phyloP scores from a whole-genome alignment of 2,888 invertebrate genomes.

The Lepidocyrtinus sp. region DNA sequence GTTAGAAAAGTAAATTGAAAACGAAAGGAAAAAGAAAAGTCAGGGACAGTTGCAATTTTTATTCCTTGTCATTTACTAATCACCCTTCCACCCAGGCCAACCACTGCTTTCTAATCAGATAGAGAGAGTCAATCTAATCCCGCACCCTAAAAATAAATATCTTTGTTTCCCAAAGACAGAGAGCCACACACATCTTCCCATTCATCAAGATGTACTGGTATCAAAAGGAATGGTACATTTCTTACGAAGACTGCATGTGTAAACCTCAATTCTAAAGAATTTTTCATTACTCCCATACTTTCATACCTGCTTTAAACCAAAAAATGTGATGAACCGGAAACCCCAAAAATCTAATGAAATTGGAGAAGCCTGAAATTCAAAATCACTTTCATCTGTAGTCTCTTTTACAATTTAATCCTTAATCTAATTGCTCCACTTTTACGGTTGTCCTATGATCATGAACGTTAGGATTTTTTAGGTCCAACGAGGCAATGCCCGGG shows the following conservation, averaged over 20 bases:
- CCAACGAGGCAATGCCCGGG: no score
- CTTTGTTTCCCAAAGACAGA: background rate
- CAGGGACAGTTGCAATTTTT: constrained; percentile 64
- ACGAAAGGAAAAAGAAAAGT: constrained; percentile 37
- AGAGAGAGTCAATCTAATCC: constrained; percentile 36
- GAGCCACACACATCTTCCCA: background rate
- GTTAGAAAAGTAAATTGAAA: constrained; percentile 51
- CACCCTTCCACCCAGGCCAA: constrained; percentile 66
- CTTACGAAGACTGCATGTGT: no score
- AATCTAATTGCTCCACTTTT: constrained; percentile 56
- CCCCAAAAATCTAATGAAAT: constrained; percentile 5
- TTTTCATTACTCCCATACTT: background rate
- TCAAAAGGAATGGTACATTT: no score
- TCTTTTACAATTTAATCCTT: constrained; percentile 32
- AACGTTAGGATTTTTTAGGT: no score
- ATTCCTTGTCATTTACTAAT: constrained; percentile 68
- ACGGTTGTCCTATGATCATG: no score
- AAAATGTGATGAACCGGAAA: background rate
- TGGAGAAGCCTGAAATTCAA: constrained; percentile 16
- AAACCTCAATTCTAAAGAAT: constrained; percentile 2
- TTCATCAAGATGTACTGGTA: constrained; percentile 2
- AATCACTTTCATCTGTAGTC: constrained; percentile 33
- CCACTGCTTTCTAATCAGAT: constrained; percentile 66
- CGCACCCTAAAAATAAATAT: constrained; percentile 23
- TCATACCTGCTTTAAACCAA: no score